Evolutionary conservation across 2,797 vertebrate genomes (phyloP), one percentile per base, ranked within the genome.

Genomic region (Echeneis naucrates): DNA sequence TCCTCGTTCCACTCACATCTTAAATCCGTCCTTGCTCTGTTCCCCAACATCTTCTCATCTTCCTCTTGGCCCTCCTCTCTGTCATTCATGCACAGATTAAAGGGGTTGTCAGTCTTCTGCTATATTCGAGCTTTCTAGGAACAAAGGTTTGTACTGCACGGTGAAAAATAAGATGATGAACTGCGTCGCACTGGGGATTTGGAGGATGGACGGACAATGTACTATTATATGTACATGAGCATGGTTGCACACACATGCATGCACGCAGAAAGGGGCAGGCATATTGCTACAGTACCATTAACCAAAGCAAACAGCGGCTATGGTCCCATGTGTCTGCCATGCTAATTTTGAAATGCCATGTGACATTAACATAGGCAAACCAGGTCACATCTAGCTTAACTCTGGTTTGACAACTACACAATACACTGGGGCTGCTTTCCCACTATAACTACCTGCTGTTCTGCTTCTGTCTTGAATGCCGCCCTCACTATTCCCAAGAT

Each of bases 381-480:
- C 88, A 84, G 81, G 81, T 86, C 86, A 79, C 80, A 88, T 90
- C 69, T 81, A 71, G 27, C 86, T 91, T 83, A 90, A 86, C 74
- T 82, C 38, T 52, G 45, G n/a, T 77, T 73, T 85, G 88, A 91
- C 87, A 90, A 66, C 60, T 14, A 60, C 68, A 77, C 73, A 78
- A 84, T 68, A 67, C 80, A 47, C 77, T 42, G 23, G 50, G 62
- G 68, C 42, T 56, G 69, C 69, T 83, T 80, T 74, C 62, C 51
- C 53, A 78, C 55, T 75, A 48, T 83, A 85, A 72, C 60, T 19
- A 68, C 68, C 68, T 21, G 37, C 72, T 64, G 3, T 37, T 58
- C 47, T n/a, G 45, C 38, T 68, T 38, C 23, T 65, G 69, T 81
- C 76, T 71, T 69, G 70, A 27, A 42, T 45, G 44, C 61, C 19